These are phyloP conservation scores for Leuctra nigra DNA, from an alignment of 2,888 invertebrate genomes.

Conservation along the genomic window DNA sequence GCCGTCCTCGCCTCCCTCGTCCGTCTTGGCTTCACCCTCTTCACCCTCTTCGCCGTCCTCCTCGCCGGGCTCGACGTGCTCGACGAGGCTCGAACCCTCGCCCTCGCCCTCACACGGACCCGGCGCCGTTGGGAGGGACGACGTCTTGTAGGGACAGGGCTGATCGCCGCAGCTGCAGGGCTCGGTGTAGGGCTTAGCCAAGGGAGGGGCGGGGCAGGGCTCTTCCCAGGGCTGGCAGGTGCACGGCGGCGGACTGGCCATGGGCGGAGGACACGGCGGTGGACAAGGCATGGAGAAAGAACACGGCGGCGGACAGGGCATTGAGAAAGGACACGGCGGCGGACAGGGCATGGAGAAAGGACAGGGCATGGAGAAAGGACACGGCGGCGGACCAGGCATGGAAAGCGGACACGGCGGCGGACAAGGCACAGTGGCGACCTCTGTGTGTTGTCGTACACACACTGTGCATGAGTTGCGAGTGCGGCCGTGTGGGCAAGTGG, in stretches of 20 bases:
- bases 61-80: neutral
- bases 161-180: neutral
- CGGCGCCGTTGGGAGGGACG: neutral
- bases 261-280: too few relatives aligned
- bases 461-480: too few relatives aligned
- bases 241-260: neutral
- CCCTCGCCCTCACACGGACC: constrained; percentile 8
- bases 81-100: neutral
- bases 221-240: neutral
- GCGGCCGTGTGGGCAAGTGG: too few relatives aligned
- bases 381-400: too few relatives aligned
- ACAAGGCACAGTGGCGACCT: too few relatives aligned
- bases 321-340: too few relatives aligned
- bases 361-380: too few relatives aligned
- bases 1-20: neutral
- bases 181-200: neutral
- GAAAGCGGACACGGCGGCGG: too few relatives aligned
- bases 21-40: neutral
- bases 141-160: neutral
- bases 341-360: too few relatives aligned
- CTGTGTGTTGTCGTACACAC: too few relatives aligned
- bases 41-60: neutral
- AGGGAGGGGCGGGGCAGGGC: neutral
- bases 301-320: too few relatives aligned
- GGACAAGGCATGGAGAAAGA: too few relatives aligned